Evolutionary conservation across 1,140 invertebrate species (phyloP), one percentile per base, ranked within the genome.

Genomic region (Elymnias hypermnestra): DNA sequence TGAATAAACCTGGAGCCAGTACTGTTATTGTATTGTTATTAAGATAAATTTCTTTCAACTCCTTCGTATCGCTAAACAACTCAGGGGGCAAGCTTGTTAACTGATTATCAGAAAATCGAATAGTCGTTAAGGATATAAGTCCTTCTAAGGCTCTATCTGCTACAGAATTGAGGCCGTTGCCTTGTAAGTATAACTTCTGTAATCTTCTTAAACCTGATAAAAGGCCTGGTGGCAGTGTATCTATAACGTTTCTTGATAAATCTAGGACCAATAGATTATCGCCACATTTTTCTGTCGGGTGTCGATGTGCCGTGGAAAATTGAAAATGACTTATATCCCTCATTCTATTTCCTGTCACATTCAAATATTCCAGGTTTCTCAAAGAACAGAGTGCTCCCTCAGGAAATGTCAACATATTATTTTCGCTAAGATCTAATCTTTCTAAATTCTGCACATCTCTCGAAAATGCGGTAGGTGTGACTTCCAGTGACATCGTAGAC

Each of bases 11-110:
- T 0, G 94, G 94, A 12, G 94, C 94, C 2, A 96, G 67, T 0
- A 96, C 94, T 61, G 92, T 93, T 14, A 97, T 91, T n/a, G 93
- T 93, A 78, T 97, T 96, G 64, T 95, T 95, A 58, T 92, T 91
- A 17, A 96, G 74, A 75, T 95, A 92, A 57, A 96, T 91, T 87
- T 96, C 93, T 70, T 93, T 91, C 18, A 96, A 84, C 53, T 94
- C 92, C 54, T 92, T 89, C 6, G 93, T 91, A 63, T 95, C 94
- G 36, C 90, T 89, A 64, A 96, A 96, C 39, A 96, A 86, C 75
- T 94, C 94, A 5, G 93, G 94, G 17, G 94, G 94, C 56, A 96
- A 84, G 63, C 92, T 94, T 26, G 91, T 90, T 45, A 97, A 86
- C 46, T 92, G 91, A 83, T 97, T 97, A 61, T 94, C 91, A 7